These are phyloP conservation scores for Delichon dasypus DNA, from an alignment of 2,797 vertebrate species.

Conservation along the genomic window DNA sequence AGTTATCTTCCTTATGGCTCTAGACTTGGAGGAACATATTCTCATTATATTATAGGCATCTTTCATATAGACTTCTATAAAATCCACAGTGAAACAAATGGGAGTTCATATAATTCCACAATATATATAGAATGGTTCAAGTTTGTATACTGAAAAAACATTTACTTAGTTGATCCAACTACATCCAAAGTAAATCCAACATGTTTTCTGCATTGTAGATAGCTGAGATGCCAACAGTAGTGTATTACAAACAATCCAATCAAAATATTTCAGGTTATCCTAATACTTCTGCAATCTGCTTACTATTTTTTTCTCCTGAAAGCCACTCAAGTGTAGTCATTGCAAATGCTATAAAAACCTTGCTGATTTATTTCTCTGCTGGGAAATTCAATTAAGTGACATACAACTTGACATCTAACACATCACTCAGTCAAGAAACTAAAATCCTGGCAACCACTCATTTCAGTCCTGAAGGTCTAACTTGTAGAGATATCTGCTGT, in stretches of 20 bases:
- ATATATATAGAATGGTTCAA: neutral
- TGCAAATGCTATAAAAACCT: conserved; percentile 13
- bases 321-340: neutral
- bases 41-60: neutral
- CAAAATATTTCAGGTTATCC: conserved; percentile 8
- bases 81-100: neutral
- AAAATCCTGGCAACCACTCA: neutral
- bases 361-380: conserved; percentile 33
- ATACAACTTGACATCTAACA: neutral
- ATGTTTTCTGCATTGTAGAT: neutral
- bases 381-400: conserved; percentile 28
- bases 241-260: neutral
- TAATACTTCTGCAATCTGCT: conserved; percentile 14
- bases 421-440: conserved; percentile 30
- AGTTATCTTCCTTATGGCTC: neutral
- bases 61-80: neutral
- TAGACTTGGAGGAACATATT: neutral
- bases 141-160: neutral
- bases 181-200: neutral
- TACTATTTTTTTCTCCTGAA: neutral
- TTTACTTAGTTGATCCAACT: neutral
- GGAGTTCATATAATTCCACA: neutral
- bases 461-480: neutral
- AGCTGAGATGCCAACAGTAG: neutral
- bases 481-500: neutral